These are phyloP conservation scores for Eulemur rubriventer DNA, from an alignment of 2,797 vertebrate genomes.

Conservation along the genomic window DNA sequence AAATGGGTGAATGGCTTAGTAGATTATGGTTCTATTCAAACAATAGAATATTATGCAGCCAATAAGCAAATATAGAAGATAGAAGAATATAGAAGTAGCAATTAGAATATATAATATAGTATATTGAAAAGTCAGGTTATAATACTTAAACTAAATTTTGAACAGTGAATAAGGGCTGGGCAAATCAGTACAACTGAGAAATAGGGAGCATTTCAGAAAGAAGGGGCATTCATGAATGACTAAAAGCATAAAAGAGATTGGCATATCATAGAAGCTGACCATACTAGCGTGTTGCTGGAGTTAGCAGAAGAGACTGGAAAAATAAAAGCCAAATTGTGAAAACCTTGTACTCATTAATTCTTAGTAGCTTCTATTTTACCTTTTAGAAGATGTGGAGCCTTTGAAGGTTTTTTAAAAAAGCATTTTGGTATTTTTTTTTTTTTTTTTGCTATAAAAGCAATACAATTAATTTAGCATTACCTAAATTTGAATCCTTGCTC, in stretches of 20 bases:
- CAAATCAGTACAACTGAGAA: conserved; percentile 11
- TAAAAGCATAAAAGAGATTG: not conserved
- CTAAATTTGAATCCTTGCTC: not conserved
- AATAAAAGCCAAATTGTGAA: not conserved
- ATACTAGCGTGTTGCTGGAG: not conserved
- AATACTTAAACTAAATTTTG: conserved; percentile 15
- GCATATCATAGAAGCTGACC: not conserved
- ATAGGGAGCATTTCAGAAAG: not conserved
- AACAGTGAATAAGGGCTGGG: not conserved
- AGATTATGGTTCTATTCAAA: not conserved
- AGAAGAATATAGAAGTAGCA: not conserved
- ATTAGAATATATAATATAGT: not conserved
- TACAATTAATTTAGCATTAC: conserved; percentile 28
- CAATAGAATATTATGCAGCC: not conserved
- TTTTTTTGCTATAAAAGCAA: conserved; percentile 2
- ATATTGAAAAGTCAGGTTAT: not conserved
- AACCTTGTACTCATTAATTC: not conserved
- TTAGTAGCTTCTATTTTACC: conserved; percentile 14
- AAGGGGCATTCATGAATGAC: not conserved
- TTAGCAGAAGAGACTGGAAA: not conserved
- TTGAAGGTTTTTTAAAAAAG: not conserved
- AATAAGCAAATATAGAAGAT: conserved; percentile 1
- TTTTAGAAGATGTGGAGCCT: not conserved
- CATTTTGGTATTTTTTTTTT: not conserved
- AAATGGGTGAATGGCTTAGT: conserved; percentile 7